Base-by-base conservation (phyloP, 2,888 invertebrate genomes). In the Ochropleura plecta region DNA sequence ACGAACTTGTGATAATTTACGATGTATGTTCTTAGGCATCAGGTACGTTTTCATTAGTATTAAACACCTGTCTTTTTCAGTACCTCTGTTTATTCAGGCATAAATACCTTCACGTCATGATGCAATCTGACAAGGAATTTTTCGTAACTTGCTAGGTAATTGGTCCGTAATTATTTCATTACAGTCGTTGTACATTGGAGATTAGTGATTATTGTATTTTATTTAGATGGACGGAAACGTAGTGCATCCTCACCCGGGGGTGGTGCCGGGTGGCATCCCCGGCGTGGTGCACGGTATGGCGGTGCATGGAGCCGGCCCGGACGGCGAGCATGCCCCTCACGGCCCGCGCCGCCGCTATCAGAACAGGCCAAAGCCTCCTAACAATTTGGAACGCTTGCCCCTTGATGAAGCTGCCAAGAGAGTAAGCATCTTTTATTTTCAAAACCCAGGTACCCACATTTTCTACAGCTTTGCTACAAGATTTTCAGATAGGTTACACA, bases 401-500 rank as follows among this genome's bases (percentile, higher is more conserved):
- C 94, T 98, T 46, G 97, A 97, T 89, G 98, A 98, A 92, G 98
- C 98, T 73, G 98, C 98, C 72, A 97, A 97, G 92, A 93, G 97
- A 92, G 97, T 89, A 82, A 80, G 70, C 46, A 57, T 30, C 2
- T 44, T 62, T 44, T 44, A n/a, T 62, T 14, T 62, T 44, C 20
- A 7, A 44, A 62, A 44, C 8, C 14, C 44, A 62, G 62, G 62
- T 62, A 62, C 62, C 62, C 44, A 20, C 62, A 62, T 62, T 62
- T 44, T 62, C 12, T 14, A 6, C 7, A 53, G 9, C 14, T 46
- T 16, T 44, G 10, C n/a, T 18, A 51, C 6, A n/a, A 30, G 3
- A 48, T 51, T 10, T 57, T 49, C 60, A 46, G 62, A 49, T 12
- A 48, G 14, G 48, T 46, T 30, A 42, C 9, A 6, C 40, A 40